Evolutionary conservation across 2,113 vertebrate species (phyloP).

Genomic region (Meleagris gallopavo): DNA sequence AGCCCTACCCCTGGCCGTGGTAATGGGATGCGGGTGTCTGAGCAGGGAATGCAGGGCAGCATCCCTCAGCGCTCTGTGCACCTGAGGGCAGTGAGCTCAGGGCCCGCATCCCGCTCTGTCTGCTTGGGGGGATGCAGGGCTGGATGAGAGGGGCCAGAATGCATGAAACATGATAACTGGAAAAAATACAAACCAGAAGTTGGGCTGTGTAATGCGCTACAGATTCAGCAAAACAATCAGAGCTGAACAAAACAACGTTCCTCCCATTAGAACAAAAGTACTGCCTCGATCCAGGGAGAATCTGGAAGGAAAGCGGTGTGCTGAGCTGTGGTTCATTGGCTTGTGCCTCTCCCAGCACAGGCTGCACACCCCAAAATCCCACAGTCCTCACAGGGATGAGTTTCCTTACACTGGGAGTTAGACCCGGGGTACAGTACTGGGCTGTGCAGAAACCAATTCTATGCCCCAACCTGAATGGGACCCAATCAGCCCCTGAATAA

Average conservation of each 20-base stretch:
- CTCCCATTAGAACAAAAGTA: neutral
- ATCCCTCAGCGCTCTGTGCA: neutral
- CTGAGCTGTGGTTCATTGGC: neutral
- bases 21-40: neutral
- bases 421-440: neutral
- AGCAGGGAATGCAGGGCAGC: neutral
- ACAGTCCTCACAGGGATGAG: neutral
- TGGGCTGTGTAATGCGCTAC: constrained; percentile 48
- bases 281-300: neutral
- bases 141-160: constrained; percentile 50
- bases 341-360: neutral
- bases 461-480: neutral
- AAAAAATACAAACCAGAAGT: constrained; percentile 70
- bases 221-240: constrained; percentile 41
- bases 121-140: neutral
- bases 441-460: neutral
- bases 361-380: neutral
- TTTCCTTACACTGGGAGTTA: neutral
- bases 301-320: neutral
- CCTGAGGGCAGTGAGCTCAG: neutral
- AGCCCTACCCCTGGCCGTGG: neutral
- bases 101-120: neutral
- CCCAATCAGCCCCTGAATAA: neutral
- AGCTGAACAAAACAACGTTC: neutral
- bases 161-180: constrained; percentile 58